Percentiles rank a stretch among this genome's conserved stretches.
Evolutionary conservation across 2,113 vertebrate genomes (phyloP).

Genomic region (Leptosomus discolor): DNA sequence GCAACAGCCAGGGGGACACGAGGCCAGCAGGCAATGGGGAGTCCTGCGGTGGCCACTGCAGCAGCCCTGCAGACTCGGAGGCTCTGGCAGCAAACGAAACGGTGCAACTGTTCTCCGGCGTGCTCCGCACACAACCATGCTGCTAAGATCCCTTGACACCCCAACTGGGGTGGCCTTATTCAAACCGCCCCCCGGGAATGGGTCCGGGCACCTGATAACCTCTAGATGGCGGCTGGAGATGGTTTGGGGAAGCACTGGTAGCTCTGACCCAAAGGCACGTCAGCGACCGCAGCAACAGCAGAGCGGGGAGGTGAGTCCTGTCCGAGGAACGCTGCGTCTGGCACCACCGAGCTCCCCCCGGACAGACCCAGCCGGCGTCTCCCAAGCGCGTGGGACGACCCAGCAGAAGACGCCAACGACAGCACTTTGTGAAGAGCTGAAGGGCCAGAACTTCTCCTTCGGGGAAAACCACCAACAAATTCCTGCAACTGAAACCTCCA

Average conservation of each 20-base stretch:
- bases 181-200: fast-evolving
- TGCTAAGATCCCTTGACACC: not conserved
- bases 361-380: fast-evolving
- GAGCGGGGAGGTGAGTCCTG: fast-evolving
- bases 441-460: not conserved
- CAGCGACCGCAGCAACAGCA: not conserved
- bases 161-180: fast-evolving
- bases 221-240: not conserved
- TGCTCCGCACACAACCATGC: fast-evolving
- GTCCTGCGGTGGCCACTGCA: not conserved
- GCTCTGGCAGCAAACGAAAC: fast-evolving
- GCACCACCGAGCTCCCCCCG: fast-evolving
- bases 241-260: not conserved
- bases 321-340: fast-evolving
- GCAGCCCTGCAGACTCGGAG: not conserved
- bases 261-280: not conserved
- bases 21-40: not conserved
- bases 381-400: not conserved
- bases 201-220: not conserved
- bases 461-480: not conserved
- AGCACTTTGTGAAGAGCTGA: not conserved
- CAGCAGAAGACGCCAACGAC: not conserved
- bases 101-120: no score
- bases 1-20: fast-evolving
- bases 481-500: not conserved